Base-by-base conservation (phyloP, 2,888 invertebrate species). In the Aproaerema taeniolella region DNA sequence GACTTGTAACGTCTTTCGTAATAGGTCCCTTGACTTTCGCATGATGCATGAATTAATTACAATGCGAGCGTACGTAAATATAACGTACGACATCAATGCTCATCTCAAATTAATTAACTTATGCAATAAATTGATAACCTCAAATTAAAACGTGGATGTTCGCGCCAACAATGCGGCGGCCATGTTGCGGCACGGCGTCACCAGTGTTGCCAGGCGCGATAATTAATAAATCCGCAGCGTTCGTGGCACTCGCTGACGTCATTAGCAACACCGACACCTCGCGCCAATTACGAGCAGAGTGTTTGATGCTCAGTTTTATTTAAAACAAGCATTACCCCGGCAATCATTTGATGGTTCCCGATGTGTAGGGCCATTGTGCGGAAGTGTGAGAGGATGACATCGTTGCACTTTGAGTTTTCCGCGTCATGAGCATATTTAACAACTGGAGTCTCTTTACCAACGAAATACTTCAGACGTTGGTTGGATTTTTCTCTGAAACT, bases 231-330 rank as follows among this genome's bases (percentile, higher is more conserved):
- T 85, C 82, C 78, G 78, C 81, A 64, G 67, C 58, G 61, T 59
- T 58, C 64, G 62, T 60, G 61, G 61, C 35, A 24, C 12, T 24
- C 29, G 29, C 17, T 39, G 47, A 58, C 77, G 72, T 83, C 85
- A 85, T 85, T 85, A 83, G 81, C 70, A 82, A 85, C 85, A 85
- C 85, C 83, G 83, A 85, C 85, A 85, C 86, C 85, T 85, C 82
- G 67, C 79, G 72, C 86, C 85, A 85, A 86, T 83, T 82, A 83
- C 68, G 68, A 74, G 67, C 71, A 56, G 68, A 71, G 77, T 72
- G 77, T 80, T 79, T 81, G 80, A 78, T 77, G 76, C 78, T 73
- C 74, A 73, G 72, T 83, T 81, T 83, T 81, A 80, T 81, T 82
- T 79, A 80, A 70, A 74, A 67, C 70, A 75, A 76, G 76, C 73